Base-by-base conservation (phyloP, 2,888 invertebrate genomes). In the Acanthosepion esculentum region DNA sequence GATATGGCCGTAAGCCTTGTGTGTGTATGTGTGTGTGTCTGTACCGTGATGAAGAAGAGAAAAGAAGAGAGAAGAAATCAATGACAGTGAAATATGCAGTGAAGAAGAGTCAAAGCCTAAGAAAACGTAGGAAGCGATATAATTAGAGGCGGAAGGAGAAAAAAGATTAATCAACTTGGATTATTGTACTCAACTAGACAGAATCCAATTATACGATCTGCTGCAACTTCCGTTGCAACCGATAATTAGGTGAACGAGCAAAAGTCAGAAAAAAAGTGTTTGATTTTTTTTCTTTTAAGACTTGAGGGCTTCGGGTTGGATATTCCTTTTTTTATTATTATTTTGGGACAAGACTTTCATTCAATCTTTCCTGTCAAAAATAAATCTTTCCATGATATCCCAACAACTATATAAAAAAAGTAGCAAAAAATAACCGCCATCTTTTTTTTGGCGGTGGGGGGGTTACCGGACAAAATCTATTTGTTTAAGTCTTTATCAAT, bases 161-260 rank as follows among this genome's bases (percentile, higher is more conserved):
- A 33, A 29, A 33, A n/a, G 23, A 78, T 78, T 78, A 78, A 78
- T 78, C 78, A 78, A 78, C 23, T 33, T 18, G 78, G 78, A 78
- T 78, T 78, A 78, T 78, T 78, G 78, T 78, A 78, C 78, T 78
- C n/a, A 78, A 78, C n/a, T 78, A 78, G 78, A 78, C 78, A 78
- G 78, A 78, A 78, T 78, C 78, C 78, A 78, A 78, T 78, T 78
- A 78, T 78, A 78, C 78, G 78, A 33, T 78, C 78, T 10, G 78
- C 78, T 78, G 78, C 78, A 78, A 78, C 78, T 78, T 78, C 15
- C 78, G n/a, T 78, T 78, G 78, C 78, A 78, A 78, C 78, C 78
- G n/a, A 78, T 78, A 78, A 78, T 78, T 78, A 78, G n/a, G 78
- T 12, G n/a, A n/a, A 78, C 78, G 78, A 78, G 78, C 78, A n/a